These are phyloP conservation scores for Zaprionus tsacasi DNA, from an alignment of 1,140 invertebrate genomes.

Conservation along the genomic window DNA sequence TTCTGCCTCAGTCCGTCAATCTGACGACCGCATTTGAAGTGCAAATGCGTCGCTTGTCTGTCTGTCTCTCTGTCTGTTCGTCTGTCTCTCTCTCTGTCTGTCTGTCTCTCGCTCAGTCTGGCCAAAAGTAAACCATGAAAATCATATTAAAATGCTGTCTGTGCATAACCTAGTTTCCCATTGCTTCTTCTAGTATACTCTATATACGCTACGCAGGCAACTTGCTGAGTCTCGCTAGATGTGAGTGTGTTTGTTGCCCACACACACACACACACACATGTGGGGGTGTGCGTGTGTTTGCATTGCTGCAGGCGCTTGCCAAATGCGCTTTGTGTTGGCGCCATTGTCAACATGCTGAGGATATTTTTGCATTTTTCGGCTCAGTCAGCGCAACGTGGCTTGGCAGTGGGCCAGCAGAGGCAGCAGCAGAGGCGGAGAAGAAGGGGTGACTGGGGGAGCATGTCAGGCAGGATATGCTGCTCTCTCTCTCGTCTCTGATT, in stretches of 20 bases:
- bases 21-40: conserved; percentile 19
- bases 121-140: conserved; percentile 66
- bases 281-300: conserved; percentile 40
- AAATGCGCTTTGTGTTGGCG: conserved; percentile 77
- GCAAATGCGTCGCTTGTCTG: conserved; percentile 25
- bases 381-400: conserved; percentile 77
- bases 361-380: conserved; percentile 78
- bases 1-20: conserved; percentile 40
- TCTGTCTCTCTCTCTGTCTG: conserved; percentile 9
- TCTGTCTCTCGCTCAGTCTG: conserved; percentile 41
- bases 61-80: conserved; percentile 25
- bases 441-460: not conserved
- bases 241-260: conserved; percentile 44
- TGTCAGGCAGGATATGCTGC: conserved; percentile 20
- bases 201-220: conserved; percentile 23
- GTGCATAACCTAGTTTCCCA: conserved; percentile 78
- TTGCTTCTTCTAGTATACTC: conserved; percentile 38
- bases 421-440: not conserved
- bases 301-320: conserved; percentile 75
- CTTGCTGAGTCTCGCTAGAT: not conserved
- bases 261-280: conserved; percentile 10
- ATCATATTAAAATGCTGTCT: conserved; percentile 81
- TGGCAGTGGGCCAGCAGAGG: conserved; percentile 44
- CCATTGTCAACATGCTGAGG: conserved; percentile 75
- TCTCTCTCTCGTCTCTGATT: conserved; percentile 54